Evolutionary conservation across 1,140 invertebrate genomes (phyloP), one percentile per base, ranked within the genome.

Genomic region (Drosophila jambulina): DNA sequence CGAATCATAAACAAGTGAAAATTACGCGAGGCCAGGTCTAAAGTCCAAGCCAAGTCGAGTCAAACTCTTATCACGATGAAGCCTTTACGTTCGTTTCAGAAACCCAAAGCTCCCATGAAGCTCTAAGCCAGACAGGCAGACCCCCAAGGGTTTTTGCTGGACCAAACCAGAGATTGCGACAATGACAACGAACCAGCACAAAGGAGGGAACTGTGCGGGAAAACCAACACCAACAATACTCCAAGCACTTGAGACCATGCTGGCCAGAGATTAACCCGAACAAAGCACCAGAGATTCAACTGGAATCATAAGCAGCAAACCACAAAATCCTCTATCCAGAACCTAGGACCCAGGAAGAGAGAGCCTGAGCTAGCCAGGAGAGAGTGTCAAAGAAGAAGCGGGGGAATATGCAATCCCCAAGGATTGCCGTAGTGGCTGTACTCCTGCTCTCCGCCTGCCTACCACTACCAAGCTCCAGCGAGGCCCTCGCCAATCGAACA

Each of bases 1-100:
- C 57, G 48, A 78, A 32, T 69, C 63, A 61, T 77, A 77, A 77
- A 60, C 63, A 60, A 77, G 74, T 68, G 51, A 42, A 57, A 75
- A 76, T 67, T 59, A 51, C 36, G 40, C 40, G n/a, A 72, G 27
- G 29, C 34, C 36, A 54, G n/a, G 46, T 27, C 38, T 17, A 51
- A 72, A 57, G 38, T 58, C 53, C 53, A 23, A 27, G 42, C n/a
- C 42, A 46, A n/a, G 34, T 38, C 29, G 9, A 21, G 40, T 4
- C 19, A 19, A 12, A 3, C 12, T 46, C 7, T 46, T 64, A 38
- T 46, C 42, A 48, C 19, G 32, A 63, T 46, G 15, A 36, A 67
- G 27, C 21, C 17, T 42, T 60, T 34, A 29, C 17, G 17, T 51
- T 19, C 48, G 3, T 75, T 75, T 40, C 49, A 74, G 70, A 17